phyloP scores from a whole-genome alignment of 2,113 vertebrate species.

The Channa maculata region DNA sequence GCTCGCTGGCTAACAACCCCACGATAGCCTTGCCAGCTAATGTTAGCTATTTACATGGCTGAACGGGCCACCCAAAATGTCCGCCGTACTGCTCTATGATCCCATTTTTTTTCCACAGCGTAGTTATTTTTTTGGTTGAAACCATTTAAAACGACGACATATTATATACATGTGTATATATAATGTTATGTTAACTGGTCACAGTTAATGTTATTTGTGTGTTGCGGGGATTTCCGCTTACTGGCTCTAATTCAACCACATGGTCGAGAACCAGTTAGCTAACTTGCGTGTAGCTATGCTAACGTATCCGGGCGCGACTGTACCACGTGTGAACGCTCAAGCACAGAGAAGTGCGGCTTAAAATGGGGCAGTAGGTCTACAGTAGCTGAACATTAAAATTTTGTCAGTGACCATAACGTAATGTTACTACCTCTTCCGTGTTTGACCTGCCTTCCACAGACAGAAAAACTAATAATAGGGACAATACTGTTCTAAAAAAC shows the following conservation, averaged over 20 bases:
- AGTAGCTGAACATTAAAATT: background rate
- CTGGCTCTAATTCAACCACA: conserved; percentile 86
- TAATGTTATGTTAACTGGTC: accelerated
- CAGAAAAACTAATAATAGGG: background rate
- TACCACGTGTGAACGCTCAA: conserved; percentile 75
- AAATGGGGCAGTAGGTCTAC: conserved; percentile 63
- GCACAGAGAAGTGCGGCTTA: conserved; percentile 26
- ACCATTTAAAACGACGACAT: accelerated
- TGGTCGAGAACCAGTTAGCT: conserved; percentile 77
- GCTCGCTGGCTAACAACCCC: conserved; percentile 45
- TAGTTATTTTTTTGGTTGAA: background rate
- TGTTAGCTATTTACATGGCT: conserved; percentile 62
- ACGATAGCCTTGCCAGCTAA: conserved; percentile 50
- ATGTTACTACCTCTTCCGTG: background rate
- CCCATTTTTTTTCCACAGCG: conserved; percentile 48
- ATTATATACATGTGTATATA: accelerated
- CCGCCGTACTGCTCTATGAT: conserved; percentile 67
- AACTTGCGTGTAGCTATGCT: conserved; percentile 45
- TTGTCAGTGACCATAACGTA: background rate
- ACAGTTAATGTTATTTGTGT: background rate
- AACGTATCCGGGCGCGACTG: conserved; percentile 59
- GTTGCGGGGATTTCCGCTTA: conserved; percentile 16
- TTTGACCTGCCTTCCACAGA: too few relatives aligned
- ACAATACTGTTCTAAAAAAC: too few relatives aligned
- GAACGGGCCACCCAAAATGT: conserved; percentile 82